Base-by-base conservation (phyloP, 2,113 vertebrate species). In the Cottus gobio region DNA sequence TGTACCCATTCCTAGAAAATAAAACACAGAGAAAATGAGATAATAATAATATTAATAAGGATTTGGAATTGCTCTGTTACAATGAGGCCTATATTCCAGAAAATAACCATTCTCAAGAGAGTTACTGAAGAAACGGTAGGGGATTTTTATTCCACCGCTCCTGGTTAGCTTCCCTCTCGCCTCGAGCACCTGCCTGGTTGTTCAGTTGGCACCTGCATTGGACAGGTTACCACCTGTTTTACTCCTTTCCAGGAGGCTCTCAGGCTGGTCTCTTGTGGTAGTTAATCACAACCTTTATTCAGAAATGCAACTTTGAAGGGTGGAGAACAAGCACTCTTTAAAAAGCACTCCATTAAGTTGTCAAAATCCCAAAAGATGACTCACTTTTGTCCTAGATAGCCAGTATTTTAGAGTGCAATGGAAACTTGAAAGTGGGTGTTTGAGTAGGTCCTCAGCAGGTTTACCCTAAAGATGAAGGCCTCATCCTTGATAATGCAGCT, bases 171-270 rank as follows among this genome's bases (percentile, higher is more conserved):
- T 82, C 26, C 31, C 30, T 62, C 67, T 85, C 1, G 34, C 77
- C 71, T 67, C 1, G 0, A 80, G 79, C 61, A 66, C 24, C 31
- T 73, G 68, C 52, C 69, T 60, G 42, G 13, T 62, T 46, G 36
- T 60, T 20, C 12, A 64, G 31, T n/a, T 67, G 28, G 68, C 60
- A 50, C 56, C 31, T 67, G 44, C 36, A 46, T 28, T 76, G 46
- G n/a, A 18, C 70, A 46, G 65, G 28, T 60, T 34, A 71, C 61
- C 39, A 36, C 42, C 64, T 72, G 44, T 37, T 30, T 61, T 57
- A 39, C 65, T 67, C 75, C 5, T 64, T 68, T 79, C 68, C 66
- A 30, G n/a, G 30, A 76, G 63, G 36, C 46, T 75, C 36, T 54
- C 20, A 20, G 54, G 79, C 26, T 58, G 31, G 65, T 57, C 52